A percentile compares a stretch with the other conserved stretches of the same genome.
Conservation (phyloP, 2,888 invertebrate species). For the Tetragonula carbonaria region DNA sequence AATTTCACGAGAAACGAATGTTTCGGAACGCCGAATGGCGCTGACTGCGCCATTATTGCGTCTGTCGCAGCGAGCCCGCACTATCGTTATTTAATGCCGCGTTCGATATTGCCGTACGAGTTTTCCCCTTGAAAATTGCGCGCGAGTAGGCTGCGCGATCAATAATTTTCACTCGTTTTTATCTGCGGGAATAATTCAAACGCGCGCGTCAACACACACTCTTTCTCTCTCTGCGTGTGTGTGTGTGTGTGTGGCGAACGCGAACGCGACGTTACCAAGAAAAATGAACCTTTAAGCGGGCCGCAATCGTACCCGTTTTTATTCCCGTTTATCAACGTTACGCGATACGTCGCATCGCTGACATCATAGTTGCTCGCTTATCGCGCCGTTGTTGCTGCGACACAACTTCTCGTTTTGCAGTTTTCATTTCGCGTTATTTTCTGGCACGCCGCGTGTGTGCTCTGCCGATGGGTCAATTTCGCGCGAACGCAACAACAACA, state of each 20-base stretch:
- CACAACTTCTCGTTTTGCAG: slow-evolving; percentile 15
- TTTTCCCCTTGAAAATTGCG: not conserved
- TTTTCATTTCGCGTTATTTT: not conserved
- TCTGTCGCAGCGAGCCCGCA: not conserved
- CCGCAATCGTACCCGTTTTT: slow-evolving; percentile 45
- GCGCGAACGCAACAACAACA: not conserved
- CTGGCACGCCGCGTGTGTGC: slow-evolving; percentile 36
- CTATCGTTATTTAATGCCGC: slow-evolving; percentile 25
- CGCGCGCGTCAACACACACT: slow-evolving; percentile 1
- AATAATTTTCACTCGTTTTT: slow-evolving; percentile 44
- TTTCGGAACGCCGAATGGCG: not conserved
- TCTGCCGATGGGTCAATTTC: slow-evolving; percentile 43
- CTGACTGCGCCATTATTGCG: not conserved
- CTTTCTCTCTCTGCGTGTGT: not conserved
- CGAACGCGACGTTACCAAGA: slow-evolving; percentile 33
- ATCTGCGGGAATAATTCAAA: slow-evolving; percentile 41
- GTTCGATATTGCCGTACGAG: not conserved
- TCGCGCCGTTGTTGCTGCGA: slow-evolving; percentile 8
- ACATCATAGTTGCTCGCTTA: slow-evolving; percentile 23
- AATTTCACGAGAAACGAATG: slow-evolving; percentile 5
- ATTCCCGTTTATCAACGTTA: slow-evolving; percentile 46
- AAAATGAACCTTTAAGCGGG: slow-evolving; percentile 48
- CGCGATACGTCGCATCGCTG: slow-evolving; percentile 48
- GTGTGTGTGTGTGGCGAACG: slow-evolving; percentile 8
- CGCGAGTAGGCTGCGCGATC: slow-evolving; percentile 4